phyloP scores from a whole-genome alignment of 2,113 vertebrate species.

The Siniperca chuatsi region DNA sequence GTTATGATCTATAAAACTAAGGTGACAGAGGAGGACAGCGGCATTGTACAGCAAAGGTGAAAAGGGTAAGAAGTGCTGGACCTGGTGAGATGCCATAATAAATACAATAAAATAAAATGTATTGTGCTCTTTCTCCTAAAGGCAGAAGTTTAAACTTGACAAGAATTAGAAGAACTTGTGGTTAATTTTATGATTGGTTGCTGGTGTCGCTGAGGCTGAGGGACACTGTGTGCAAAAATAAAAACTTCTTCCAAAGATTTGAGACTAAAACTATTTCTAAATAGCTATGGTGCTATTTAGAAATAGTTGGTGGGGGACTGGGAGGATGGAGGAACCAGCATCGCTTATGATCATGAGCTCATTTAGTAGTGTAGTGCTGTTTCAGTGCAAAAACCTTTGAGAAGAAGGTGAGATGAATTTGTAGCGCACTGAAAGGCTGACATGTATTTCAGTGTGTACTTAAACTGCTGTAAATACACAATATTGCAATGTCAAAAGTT shows the following conservation, averaged over 20 bases:
- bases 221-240: not conserved
- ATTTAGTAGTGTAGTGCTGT: not conserved
- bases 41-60: not conserved
- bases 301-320: not conserved
- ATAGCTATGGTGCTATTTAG: too few species aligned
- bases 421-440: not conserved
- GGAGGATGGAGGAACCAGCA: not conserved
- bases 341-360: not conserved
- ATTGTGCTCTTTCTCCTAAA: not conserved
- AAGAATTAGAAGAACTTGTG: conserved; percentile 12
- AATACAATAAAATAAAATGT: not conserved
- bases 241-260: not conserved
- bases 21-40: too few species aligned
- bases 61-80: not conserved
- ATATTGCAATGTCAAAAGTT: not conserved
- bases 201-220: not conserved
- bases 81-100: not conserved
- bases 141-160: not conserved
- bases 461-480: not conserved
- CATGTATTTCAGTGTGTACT: not conserved
- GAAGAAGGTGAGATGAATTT: not conserved
- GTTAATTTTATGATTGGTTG: not conserved
- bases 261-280: not conserved
- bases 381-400: not conserved
- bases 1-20: not conserved